Conservation (phyloP, 2,113 vertebrate genomes). For the Himantopus leucocephalus region DNA sequence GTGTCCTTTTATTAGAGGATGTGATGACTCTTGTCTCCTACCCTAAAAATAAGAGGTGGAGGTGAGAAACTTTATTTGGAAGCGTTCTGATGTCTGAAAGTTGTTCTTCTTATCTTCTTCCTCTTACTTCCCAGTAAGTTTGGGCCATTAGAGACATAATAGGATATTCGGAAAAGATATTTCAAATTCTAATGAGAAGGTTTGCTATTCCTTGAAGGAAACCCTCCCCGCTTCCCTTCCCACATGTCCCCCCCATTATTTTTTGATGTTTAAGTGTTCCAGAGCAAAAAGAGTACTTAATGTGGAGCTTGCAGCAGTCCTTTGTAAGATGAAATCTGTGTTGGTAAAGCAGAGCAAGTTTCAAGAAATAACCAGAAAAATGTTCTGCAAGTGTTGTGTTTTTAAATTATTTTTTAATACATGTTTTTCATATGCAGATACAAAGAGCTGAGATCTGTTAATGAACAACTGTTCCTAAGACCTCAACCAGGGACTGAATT, state of each 20-base stretch:
- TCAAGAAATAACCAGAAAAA: neutral
- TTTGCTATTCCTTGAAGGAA: neutral
- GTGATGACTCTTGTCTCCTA: neutral
- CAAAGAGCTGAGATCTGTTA: neutral
- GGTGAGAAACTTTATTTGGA: neutral
- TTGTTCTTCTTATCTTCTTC: neutral
- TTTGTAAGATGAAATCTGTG: neutral
- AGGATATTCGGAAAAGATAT: neutral
- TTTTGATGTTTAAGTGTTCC: neutral
- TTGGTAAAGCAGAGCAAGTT: neutral
- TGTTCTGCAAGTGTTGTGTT: neutral
- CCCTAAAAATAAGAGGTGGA: neutral
- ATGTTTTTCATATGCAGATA: neutral
- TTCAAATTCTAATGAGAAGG: neutral
- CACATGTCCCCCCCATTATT: neutral
- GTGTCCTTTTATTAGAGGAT: neutral
- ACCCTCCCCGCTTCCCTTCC: neutral
- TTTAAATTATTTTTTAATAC: neutral
- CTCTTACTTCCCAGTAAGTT: neutral
- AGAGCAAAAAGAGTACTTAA: neutral
- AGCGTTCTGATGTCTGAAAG: neutral
- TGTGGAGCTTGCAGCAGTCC: neutral
- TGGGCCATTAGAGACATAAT: neutral
- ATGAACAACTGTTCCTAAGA: neutral
- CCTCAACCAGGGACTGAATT: neutral